phyloP scores from a whole-genome alignment of 2,888 invertebrate species.

The Lampropteryx suffumata region DNA sequence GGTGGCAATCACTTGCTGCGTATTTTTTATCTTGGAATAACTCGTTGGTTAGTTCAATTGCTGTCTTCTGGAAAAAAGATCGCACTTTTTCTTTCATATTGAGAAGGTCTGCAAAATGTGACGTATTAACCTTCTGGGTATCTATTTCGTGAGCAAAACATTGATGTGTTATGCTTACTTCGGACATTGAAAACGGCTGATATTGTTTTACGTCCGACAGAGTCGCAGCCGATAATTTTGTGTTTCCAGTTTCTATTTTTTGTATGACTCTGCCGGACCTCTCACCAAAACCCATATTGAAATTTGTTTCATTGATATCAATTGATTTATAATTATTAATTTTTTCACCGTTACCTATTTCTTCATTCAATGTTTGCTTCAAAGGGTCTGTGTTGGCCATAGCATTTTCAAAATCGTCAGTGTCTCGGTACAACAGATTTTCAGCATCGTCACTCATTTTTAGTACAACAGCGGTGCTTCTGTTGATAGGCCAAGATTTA shows the following conservation, averaged over 20 bases:
- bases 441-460: slow-evolving; percentile 34
- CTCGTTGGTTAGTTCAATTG: slow-evolving; percentile 51
- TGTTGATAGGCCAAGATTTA: slow-evolving; percentile 61
- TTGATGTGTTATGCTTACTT: slow-evolving; percentile 40
- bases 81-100: slow-evolving; percentile 61
- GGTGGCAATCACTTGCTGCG: slow-evolving; percentile 22
- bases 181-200: slow-evolving; percentile 76
- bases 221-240: slow-evolving; percentile 81
- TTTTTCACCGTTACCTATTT: slow-evolving; percentile 51
- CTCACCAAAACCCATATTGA: slow-evolving; percentile 83
- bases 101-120: slow-evolving; percentile 50
- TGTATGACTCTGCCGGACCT: slow-evolving; percentile 82
- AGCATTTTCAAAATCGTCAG: slow-evolving; percentile 15
- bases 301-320: slow-evolving; percentile 63
- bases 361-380: slow-evolving; percentile 59
- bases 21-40: slow-evolving; percentile 43
- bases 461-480: slow-evolving; percentile 21
- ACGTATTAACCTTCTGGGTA: slow-evolving; percentile 45
- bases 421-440: slow-evolving; percentile 48
- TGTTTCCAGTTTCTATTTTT: slow-evolving; percentile 66
- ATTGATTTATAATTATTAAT: slow-evolving; percentile 42
- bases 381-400: slow-evolving; percentile 43
- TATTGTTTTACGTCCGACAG: slow-evolving; percentile 83
- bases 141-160: slow-evolving; percentile 19
- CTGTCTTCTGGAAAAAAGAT: slow-evolving; percentile 61